phyloP scores from a whole-genome alignment of 2,113 vertebrate species.

The Gymnobelideus leadbeateri region DNA sequence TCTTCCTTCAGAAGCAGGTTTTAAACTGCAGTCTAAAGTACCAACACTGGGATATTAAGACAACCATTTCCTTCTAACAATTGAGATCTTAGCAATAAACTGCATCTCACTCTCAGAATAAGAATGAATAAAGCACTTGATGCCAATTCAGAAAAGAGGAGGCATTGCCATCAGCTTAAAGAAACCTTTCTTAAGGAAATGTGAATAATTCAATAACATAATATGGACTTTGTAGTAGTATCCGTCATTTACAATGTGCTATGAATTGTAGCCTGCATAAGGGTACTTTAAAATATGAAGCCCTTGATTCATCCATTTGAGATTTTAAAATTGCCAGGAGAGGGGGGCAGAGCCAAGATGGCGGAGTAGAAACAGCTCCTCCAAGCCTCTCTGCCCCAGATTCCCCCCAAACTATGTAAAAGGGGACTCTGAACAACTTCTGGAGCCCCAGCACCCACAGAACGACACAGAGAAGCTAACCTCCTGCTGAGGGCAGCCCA shows the following conservation, averaged over 20 bases:
- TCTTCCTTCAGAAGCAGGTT: conserved; percentile 47
- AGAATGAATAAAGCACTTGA: conserved; percentile 2
- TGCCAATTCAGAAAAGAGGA: conserved; percentile 2
- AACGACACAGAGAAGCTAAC: too few relatives aligned
- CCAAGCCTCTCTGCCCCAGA: too few relatives aligned
- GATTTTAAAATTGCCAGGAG: neutral
- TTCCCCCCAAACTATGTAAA: too few relatives aligned
- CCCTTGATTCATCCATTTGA: neutral
- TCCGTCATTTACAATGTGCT: neutral
- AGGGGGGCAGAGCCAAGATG: too few relatives aligned
- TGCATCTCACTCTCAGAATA: conserved; percentile 13
- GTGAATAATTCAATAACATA: conserved; percentile 52
- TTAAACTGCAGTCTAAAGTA: conserved; percentile 15
- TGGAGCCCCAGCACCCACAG: too few relatives aligned
- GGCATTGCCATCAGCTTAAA: conserved; percentile 31
- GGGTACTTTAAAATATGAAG: neutral
- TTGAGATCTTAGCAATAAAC: conserved; percentile 60
- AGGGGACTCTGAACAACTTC: too few relatives aligned
- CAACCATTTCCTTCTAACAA: conserved; percentile 54
- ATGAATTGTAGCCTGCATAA: neutral
- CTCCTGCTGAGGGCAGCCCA: too few relatives aligned
- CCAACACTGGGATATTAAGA: conserved; percentile 55
- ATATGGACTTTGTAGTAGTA: conserved; percentile 43
- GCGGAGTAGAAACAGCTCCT: too few relatives aligned
- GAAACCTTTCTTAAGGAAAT: conserved; percentile 36